Evolutionary conservation across 2,113 vertebrate genomes (phyloP), one percentile per base, ranked within the genome.

Genomic region (Chamaea fasciata): DNA sequence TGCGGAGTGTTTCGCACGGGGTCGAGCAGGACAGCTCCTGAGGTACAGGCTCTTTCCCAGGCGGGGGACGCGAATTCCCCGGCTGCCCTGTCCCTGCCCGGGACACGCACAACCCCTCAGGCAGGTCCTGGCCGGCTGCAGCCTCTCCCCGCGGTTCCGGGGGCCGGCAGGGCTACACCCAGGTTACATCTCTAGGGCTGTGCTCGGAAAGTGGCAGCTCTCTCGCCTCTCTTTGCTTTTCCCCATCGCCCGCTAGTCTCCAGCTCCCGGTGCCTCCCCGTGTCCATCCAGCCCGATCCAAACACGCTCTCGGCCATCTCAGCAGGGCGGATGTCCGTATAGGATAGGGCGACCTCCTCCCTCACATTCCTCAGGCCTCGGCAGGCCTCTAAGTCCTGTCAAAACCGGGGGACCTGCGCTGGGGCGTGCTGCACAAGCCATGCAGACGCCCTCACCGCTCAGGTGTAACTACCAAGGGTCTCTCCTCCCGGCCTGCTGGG

Each of bases 261-360:
- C 27, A 18, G 11, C 23, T 39, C 46, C 41, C 24, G 4, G 22
- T 1, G 8, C 23, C 9, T n/a, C 13, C 31, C 26, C 4, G 10
- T 3, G 11, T 8, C 44, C 46, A 10, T 11, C 11, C 39, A 41
- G 57, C 13, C 28, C 18, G 11, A 30, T 13, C 6, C 30, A 1
- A 21, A 2, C 28, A 8, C 1, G 4, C 14, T 55, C 26, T 49
- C 9, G 2, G 30, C 44, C 60, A 10, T 5, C 14, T 15, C 9
- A 26, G 17, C 5, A 19, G 57, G 37, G 31, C 1, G 1, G 23
- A 11, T 50, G 50, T 11, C 15, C 6, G 0, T 31, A 12, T 0
- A 19, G 5, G 15, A 46, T 5, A n/a, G 19, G 11, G 16, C 3
- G n/a, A 7, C 4, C 31, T 87, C 12, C 21, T n/a, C 12, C 13